Conservation (phyloP, 2,888 invertebrate genomes). For the Eilema griseolum region DNA sequence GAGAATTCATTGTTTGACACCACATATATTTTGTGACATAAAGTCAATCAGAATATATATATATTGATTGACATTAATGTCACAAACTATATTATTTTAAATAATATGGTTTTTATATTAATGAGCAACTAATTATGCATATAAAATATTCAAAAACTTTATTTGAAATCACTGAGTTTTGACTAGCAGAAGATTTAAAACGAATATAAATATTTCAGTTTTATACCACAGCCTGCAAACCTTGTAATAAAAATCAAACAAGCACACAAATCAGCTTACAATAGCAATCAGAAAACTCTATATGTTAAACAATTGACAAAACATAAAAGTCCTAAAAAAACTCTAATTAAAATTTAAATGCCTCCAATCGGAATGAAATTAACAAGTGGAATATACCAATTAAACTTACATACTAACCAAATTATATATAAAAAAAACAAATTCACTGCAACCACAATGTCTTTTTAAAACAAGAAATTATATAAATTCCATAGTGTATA, state of each 20-base stretch:
- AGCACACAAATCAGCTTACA: conserved; percentile 46
- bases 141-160: not conserved
- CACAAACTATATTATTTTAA: too few relatives aligned
- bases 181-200: conserved; percentile 10
- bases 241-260: conserved; percentile 42
- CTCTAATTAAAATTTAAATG: conserved; percentile 63
- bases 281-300: conserved; percentile 46
- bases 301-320: conserved; percentile 48
- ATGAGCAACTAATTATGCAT: too few relatives aligned
- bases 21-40: too few relatives aligned
- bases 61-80: too few relatives aligned
- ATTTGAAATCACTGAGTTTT: not conserved
- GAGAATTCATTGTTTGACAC: not conserved
- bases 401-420: conserved; percentile 43
- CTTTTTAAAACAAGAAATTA: conserved; percentile 37
- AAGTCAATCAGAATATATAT: too few relatives aligned
- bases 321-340: conserved; percentile 34
- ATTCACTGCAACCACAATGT: conserved; percentile 50
- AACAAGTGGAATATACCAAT: conserved; percentile 51
- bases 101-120: too few relatives aligned
- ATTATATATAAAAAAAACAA: conserved; percentile 41
- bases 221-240: conserved; percentile 40
- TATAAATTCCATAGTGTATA: conserved; percentile 47
- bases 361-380: conserved; percentile 69
- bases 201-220: not conserved